Base-by-base conservation (phyloP, 2,888 invertebrate species). In the Dyspetes luteomarginatus region DNA sequence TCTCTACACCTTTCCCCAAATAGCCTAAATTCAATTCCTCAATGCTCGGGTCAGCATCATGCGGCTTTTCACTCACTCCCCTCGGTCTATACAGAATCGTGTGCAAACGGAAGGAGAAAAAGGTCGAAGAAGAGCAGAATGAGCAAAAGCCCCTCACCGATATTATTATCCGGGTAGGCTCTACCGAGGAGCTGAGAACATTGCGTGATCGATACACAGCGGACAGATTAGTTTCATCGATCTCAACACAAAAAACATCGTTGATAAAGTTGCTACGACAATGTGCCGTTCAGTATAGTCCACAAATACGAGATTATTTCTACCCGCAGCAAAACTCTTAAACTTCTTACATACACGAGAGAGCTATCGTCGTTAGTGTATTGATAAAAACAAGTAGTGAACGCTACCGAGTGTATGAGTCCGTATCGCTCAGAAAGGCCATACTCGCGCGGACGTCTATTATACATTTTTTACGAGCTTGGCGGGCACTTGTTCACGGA, bases 161-260 rank as follows among this genome's bases (percentile, higher is more conserved):
- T 72, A 55, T 58, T 71, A 67, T 65, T 45, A 65, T 17, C 24
- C 22, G 41, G 26, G 12, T 36, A 7, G 48, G 15, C 2, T 48
- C n/a, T 24, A n/a, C 12, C 30, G 45, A 45, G 24, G 65, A 72
- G 45, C 30, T 56, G 45, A 55, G 45, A 56, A 45, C 55, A 65
- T 75, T 64, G 58, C 50, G 83, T 86, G 88, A 88, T 84, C 85
- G 88, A 88, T 88, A 74, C 12, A 85, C 81, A 84, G 75, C 85
- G 84, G 85, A 88, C 87, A 86, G 85, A 88, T 88, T 87, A 87
- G 88, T 86, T 88, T 77, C 86, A 88, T 89, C 88, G 89, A 89
- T 88, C 74, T 55, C 86, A 82, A 81, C 43, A 45, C 52, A 69
- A 73, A 58, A 74, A 73, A 58, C 73, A 73, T 78, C 64, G 58